Evolutionary conservation across 2,113 vertebrate species (phyloP).

Genomic region (Rhinolophus ferrumequinum): DNA sequence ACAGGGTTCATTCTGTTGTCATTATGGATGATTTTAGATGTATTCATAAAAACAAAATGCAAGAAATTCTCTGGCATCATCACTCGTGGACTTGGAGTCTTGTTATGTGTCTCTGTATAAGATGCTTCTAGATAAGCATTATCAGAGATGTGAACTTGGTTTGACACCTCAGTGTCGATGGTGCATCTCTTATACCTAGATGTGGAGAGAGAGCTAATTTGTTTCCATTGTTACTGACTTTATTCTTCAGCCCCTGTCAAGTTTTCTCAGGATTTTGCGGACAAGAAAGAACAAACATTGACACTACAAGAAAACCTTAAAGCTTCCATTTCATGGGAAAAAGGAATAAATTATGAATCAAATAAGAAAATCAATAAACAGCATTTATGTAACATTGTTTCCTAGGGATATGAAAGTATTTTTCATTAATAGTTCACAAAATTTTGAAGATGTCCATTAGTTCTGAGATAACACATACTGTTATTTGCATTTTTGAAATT

Average conservation of each 20-base stretch:
- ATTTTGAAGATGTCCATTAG: neutral
- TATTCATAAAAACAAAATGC: conserved; percentile 24
- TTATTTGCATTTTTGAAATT: conserved; percentile 12
- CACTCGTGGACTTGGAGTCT: neutral
- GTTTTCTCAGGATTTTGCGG: conserved; percentile 27
- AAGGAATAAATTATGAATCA: conserved; percentile 1
- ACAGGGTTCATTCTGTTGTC: neutral
- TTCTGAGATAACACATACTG: neutral
- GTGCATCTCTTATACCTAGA: neutral
- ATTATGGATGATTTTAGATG: conserved; percentile 12
- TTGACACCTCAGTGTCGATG: neutral
- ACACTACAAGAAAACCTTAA: conserved; percentile 1
- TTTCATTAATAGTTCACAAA: neutral
- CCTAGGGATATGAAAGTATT: neutral
- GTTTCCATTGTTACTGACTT: conserved; percentile 40
- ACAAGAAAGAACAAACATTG: neutral
- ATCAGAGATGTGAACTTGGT: neutral
- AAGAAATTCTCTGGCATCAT: neutral
- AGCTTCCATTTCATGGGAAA: neutral
- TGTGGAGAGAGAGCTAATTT: neutral
- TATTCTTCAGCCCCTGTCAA: conserved; percentile 5
- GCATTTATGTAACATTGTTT: neutral
- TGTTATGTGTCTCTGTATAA: neutral
- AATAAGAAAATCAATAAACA: neutral
- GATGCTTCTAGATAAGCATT: neutral